These are phyloP conservation scores for Caenorhabditis doughertyi DNA, from an alignment of 2,888 invertebrate genomes.

Conservation along the genomic window DNA sequence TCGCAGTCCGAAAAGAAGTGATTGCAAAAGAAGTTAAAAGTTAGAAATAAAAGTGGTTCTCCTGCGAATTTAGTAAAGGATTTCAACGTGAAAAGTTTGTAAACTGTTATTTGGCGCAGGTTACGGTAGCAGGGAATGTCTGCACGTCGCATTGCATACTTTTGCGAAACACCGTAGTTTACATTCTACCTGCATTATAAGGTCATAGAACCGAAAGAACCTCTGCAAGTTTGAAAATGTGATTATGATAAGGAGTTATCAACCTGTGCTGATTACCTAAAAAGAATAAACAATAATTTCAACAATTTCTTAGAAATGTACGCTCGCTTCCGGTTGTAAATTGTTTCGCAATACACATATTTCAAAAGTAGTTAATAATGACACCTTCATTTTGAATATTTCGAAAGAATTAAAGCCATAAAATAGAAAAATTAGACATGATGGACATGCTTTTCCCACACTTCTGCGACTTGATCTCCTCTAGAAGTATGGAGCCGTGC, in stretches of 20 bases:
- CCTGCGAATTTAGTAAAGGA: neutral
- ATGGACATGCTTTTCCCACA: slow-evolving; percentile 59
- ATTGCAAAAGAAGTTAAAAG: slow-evolving; percentile 34
- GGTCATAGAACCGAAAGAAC: neutral
- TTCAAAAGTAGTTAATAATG: neutral
- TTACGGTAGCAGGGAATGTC: slow-evolving; percentile 3
- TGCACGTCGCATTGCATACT: slow-evolving; percentile 12
- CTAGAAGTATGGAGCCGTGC: slow-evolving; percentile 63
- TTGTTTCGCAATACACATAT: too few relatives aligned
- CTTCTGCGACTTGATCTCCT: slow-evolving; percentile 61
- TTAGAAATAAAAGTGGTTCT: slow-evolving; percentile 26
- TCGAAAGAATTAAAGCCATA: neutral
- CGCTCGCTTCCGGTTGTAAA: too few relatives aligned
- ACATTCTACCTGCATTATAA: neutral
- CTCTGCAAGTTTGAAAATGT: too few relatives aligned
- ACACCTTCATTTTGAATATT: slow-evolving; percentile 23
- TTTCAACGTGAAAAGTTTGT: too few relatives aligned
- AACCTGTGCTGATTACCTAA: too few relatives aligned
- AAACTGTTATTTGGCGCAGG: neutral
- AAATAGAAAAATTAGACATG: slow-evolving; percentile 32
- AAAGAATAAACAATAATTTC: too few relatives aligned
- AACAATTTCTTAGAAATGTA: too few relatives aligned
- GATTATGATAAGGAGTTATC: too few relatives aligned
- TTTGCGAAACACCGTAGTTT: neutral
- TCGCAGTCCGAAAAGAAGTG: slow-evolving; percentile 17